These are phyloP conservation scores for Mormyrops attenuatus DNA, from an alignment of 2,797 vertebrate species.

Conservation along the genomic window DNA sequence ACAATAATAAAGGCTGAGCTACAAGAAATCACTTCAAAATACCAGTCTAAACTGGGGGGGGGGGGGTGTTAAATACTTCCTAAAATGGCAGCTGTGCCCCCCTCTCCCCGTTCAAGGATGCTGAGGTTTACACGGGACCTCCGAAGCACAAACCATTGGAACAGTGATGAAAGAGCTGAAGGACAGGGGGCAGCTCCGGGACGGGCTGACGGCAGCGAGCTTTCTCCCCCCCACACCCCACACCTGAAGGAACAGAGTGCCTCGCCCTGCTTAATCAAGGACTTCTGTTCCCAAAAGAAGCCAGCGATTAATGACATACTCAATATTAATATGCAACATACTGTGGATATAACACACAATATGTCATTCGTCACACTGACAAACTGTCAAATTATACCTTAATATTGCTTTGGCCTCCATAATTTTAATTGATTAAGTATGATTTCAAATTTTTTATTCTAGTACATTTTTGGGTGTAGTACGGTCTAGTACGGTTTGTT, in stretches of 20 bases:
- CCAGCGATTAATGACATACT: neutral
- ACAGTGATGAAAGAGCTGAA: conserved; percentile 34
- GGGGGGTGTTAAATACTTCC: neutral
- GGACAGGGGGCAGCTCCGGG: conserved; percentile 10
- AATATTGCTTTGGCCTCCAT: neutral
- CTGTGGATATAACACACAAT: neutral
- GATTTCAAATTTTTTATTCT: neutral
- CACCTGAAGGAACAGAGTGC: neutral
- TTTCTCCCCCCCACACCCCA: conserved; percentile 16
- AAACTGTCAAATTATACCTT: neutral
- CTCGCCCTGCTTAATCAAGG: neutral
- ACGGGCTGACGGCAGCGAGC: conserved; percentile 20
- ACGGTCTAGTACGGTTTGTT: too few species aligned
- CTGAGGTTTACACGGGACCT: neutral
- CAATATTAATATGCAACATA: neutral
- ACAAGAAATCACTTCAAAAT: neutral
- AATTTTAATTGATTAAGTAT: neutral
- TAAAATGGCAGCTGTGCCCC: neutral
- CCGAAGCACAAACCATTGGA: neutral
- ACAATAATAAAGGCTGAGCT: neutral
- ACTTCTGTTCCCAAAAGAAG: conserved; percentile 19
- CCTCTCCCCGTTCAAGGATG: neutral
- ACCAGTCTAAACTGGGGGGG: neutral
- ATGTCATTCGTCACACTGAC: neutral
- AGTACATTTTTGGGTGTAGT: neutral